These are phyloP conservation scores for Xylota sylvarum DNA, from an alignment of 2,888 invertebrate genomes.

Conservation along the genomic window DNA sequence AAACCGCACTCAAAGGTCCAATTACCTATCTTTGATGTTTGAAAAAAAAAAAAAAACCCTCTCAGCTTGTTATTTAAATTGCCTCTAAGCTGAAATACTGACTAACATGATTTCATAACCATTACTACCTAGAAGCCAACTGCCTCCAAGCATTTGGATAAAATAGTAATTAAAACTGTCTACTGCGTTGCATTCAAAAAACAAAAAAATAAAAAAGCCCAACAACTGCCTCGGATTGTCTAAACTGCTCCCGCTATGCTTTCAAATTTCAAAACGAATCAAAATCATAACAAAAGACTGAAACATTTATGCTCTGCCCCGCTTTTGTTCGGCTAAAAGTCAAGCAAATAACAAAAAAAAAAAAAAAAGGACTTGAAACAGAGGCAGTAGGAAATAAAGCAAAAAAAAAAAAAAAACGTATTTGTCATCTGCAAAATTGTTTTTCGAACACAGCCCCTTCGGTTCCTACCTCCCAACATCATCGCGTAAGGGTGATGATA, in stretches of 20 bases:
- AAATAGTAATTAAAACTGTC: slow-evolving; percentile 77
- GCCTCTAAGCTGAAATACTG: not conserved
- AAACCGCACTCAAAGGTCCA: not conserved
- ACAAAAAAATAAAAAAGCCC: not conserved
- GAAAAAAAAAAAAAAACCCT: slow-evolving; percentile 8
- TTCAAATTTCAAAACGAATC: slow-evolving; percentile 70
- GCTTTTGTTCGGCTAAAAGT: slow-evolving; percentile 70
- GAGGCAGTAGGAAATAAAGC: slow-evolving; percentile 24
- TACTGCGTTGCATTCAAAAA: slow-evolving; percentile 44
- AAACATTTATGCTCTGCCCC: slow-evolving; percentile 51
- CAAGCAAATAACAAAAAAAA: slow-evolving; percentile 60
- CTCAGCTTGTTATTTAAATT: slow-evolving; percentile 19
- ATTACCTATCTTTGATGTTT: not conserved
- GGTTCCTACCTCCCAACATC: slow-evolving; percentile 1
- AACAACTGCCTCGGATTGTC: slow-evolving; percentile 16
- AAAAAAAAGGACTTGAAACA: slow-evolving; percentile 31
- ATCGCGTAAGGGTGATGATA: slow-evolving; percentile 31
- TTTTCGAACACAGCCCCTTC: slow-evolving; percentile 44
- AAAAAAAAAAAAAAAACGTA: slow-evolving; percentile 46
- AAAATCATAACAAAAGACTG: slow-evolving; percentile 69
- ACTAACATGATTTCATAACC: slow-evolving; percentile 19
- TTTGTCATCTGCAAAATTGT: slow-evolving; percentile 77
- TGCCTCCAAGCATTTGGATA: slow-evolving; percentile 58
- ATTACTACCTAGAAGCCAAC: slow-evolving; percentile 31
- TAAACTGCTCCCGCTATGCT: slow-evolving; percentile 45